phyloP scores from a whole-genome alignment of 2,797 vertebrate genomes.

The Lemur catta region DNA sequence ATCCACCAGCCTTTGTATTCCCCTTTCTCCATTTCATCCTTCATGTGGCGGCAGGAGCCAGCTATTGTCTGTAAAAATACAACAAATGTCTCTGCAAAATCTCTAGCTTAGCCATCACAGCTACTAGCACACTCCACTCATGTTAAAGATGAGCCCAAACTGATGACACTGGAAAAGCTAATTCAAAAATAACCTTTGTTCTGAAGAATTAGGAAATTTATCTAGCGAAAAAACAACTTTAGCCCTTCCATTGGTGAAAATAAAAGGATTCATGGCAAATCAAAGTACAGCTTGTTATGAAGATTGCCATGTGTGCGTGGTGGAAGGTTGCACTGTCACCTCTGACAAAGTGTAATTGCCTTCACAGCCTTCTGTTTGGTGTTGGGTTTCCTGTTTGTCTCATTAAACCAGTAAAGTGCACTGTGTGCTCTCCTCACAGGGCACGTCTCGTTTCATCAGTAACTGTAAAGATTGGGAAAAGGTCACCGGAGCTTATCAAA shows the following conservation, averaged over 20 bases:
- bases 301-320: background rate
- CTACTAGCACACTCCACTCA: no score
- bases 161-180: background rate
- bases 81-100: background rate
- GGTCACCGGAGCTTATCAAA: constrained; percentile 20
- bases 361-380: background rate
- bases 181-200: background rate
- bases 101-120: background rate
- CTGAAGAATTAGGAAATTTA: background rate
- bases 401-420: background rate
- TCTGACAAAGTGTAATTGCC: background rate
- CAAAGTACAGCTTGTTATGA: background rate
- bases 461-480: constrained; percentile 29
- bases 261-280: background rate
- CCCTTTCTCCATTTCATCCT: background rate
- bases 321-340: background rate
- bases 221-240: background rate
- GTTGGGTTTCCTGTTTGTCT: constrained; percentile 3
- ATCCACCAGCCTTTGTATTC: background rate
- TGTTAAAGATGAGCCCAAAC: background rate
- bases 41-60: background rate
- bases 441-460: background rate
- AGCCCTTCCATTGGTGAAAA: background rate
- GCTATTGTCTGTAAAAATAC: background rate
- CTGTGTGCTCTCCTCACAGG: background rate